Evolutionary conservation across 2,888 invertebrate genomes (phyloP).

Genomic region (Syrphus vitripennis): DNA sequence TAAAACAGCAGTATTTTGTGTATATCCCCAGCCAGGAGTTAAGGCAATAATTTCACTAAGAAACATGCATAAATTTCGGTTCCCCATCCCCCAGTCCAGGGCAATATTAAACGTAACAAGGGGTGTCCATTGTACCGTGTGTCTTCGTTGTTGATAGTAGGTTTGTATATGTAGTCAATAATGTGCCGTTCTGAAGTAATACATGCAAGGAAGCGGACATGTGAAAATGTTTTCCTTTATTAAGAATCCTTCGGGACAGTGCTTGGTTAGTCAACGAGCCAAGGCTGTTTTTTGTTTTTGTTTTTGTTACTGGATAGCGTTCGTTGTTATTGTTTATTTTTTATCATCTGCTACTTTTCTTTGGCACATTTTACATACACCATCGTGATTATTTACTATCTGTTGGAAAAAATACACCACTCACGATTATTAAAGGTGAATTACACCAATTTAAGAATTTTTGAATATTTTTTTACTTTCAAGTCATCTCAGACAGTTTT

Average conservation of each 20-base stretch:
- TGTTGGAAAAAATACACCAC: not conserved
- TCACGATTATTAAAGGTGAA: not conserved
- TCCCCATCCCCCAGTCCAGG: not conserved
- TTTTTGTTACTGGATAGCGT: conserved; percentile 45
- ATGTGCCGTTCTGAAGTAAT: not conserved
- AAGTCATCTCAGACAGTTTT: no score
- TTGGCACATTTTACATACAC: conserved; percentile 64
- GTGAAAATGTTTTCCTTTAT: conserved; percentile 65
- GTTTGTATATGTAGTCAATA: not conserved
- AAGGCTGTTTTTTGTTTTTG: conserved; percentile 21
- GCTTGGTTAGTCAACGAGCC: conserved; percentile 29
- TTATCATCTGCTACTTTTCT: conserved; percentile 66
- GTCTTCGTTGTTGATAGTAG: not conserved
- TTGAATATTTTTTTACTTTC: not conserved
- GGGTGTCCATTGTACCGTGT: conserved; percentile 43
- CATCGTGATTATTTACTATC: not conserved
- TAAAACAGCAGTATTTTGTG: conserved; percentile 59
- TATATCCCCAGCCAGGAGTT: conserved; percentile 19
- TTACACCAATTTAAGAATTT: not conserved
- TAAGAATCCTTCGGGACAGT: conserved; percentile 56
- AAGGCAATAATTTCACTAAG: conserved; percentile 64
- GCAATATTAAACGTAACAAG: conserved; percentile 13
- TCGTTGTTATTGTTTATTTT: conserved; percentile 32
- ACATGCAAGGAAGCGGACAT: conserved; percentile 58
- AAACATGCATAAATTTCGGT: conserved; percentile 62